Base-by-base conservation (phyloP, 2,113 vertebrate genomes). In the Lates calcarifer region DNA sequence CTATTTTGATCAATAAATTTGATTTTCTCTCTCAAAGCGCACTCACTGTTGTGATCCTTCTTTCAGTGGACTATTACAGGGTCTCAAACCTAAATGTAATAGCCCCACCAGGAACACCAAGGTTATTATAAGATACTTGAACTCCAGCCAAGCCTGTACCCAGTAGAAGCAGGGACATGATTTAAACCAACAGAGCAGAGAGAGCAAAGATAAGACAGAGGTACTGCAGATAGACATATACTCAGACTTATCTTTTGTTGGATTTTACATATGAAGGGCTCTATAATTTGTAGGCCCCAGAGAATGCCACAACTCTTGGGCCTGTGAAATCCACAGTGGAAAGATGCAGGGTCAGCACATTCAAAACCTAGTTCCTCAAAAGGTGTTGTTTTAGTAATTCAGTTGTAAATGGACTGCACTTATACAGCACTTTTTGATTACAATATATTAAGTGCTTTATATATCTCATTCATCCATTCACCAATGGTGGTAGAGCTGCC, bases 51-150 rank as follows among this genome's bases (percentile, higher is more conserved):
- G 45, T 10, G 17, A 37, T 64, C 17, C 41, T 13, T 67, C 61
- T 58, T 17, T 26, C 24, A 39, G n/a, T 3, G 45, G 45, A 80
- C 10, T 41, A 37, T 35, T 3, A 33, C 51, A 37, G 60, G 31
- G 39, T 71, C 29, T 51, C 29, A 60, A 41, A 35, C 20, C 56
- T 72, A 35, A 1, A 24, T 31, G 6, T 45, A 45, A 70, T 9
- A 56, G 63, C 55, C 24, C 58, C 49, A 13, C 57, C 72, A 55
- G 41, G 47, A 0, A 9, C 49, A 39, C 29, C 61, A 37, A 2
- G 39, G 61, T 65, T 58, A 65, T 66, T 81, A 81, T 60, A 49
- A 60, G 18, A 58, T 28, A 26, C 64, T 39, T 72, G 81, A 65
- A 41, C 49, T 39, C 9, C 11, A 37, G 56, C 64, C 75, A 79